Evolutionary conservation across 2,888 invertebrate genomes (phyloP).

Genomic region (Achlya flavicornis): DNA sequence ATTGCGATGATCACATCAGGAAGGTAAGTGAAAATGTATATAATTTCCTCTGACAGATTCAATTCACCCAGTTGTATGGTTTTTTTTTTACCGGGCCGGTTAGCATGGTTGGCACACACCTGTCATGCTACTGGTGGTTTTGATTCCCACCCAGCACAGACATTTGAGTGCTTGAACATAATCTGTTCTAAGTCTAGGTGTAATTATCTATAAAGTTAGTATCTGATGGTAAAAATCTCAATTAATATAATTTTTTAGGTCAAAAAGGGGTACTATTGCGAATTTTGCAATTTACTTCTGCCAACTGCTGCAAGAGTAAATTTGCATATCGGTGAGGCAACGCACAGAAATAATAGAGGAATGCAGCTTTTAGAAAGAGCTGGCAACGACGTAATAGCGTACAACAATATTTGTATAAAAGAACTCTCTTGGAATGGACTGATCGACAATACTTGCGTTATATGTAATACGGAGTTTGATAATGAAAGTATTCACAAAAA

Average conservation of each 20-base stretch:
- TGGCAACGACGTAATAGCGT: constrained; percentile 32
- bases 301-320: constrained; percentile 38
- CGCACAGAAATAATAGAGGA: constrained; percentile 36
- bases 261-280: constrained; percentile 53
- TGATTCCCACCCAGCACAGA: no score
- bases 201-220: no score
- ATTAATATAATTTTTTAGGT: constrained; percentile 36
- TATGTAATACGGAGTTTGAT: constrained; percentile 56
- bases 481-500: constrained; percentile 42
- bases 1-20: constrained; percentile 44
- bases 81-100: no score
- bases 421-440: constrained; percentile 57
- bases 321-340: constrained; percentile 38
- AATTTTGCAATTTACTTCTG: constrained; percentile 49
- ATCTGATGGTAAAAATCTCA: no score
- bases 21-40: constrained; percentile 42
- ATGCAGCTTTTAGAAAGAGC: constrained; percentile 27
- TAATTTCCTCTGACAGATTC: not conserved
- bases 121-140: no score
- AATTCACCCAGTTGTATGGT: no score
- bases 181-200: no score
- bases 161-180: no score
- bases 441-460: constrained; percentile 45
- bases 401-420: constrained; percentile 35
- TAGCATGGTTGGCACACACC: no score